These are phyloP conservation scores for Monopterus albus DNA, from an alignment of 2,113 vertebrate genomes.

Conservation along the genomic window DNA sequence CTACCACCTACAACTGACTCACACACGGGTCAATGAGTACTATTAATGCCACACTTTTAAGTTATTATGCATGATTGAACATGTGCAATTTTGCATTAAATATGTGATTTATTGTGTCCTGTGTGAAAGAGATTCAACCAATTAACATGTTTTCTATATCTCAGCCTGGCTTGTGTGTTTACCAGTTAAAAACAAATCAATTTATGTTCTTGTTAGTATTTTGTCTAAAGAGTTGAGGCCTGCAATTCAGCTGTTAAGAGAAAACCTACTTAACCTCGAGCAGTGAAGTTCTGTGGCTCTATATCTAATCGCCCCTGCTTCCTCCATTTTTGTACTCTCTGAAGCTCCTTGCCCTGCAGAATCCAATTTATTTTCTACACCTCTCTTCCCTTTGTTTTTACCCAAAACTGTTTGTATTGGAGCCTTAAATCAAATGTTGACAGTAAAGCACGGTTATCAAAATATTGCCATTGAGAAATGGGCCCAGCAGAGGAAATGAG, in stretches of 20 bases:
- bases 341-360: constrained; percentile 62
- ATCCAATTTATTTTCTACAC: constrained; percentile 77
- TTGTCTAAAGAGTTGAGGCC: constrained; percentile 40
- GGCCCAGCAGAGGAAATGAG: constrained; percentile 79
- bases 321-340: constrained; percentile 64
- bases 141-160: constrained; percentile 27
- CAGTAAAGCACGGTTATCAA: constrained; percentile 84
- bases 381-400: constrained; percentile 51
- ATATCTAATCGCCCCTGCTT: constrained; percentile 73
- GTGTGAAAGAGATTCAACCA: background rate
- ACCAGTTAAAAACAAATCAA: constrained; percentile 12
- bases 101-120: background rate
- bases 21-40: constrained; percentile 61
- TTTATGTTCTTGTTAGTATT: constrained; percentile 34
- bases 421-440: constrained; percentile 82
- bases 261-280: constrained; percentile 66
- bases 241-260: constrained; percentile 43
- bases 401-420: constrained; percentile 80
- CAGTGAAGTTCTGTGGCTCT: constrained; percentile 52
- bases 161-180: constrained; percentile 2
- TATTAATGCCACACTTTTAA: constrained; percentile 30
- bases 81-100: background rate
- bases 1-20: constrained; percentile 60
- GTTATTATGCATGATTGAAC: constrained; percentile 1
- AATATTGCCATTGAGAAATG: constrained; percentile 84